Evolutionary conservation across 2,888 invertebrate species (phyloP), one percentile per base, ranked within the genome.

Genomic region (Synergus umbraculus): DNA sequence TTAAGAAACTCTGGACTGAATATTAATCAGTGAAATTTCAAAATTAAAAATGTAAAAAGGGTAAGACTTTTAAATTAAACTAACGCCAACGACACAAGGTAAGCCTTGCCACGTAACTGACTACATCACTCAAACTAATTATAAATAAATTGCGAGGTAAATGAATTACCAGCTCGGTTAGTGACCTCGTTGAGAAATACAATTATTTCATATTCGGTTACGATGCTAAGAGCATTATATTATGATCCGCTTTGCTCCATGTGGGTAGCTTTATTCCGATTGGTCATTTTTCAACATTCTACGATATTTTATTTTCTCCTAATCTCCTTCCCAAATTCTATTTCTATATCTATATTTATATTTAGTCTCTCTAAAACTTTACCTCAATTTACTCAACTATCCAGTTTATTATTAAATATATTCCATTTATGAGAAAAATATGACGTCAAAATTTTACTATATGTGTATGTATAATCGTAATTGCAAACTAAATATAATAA

Each of bases 141-240:
- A 73, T 37, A 54, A 73, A 73, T 73, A 73, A 73, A 54, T 69
- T 54, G 54, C n/a, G 37, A 54, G 54, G 2, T 73, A 54, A 73
- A 54, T 69, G n/a, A 54, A 73, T 73, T 73, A 54, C 10, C 37
- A 37, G n/a, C 46, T 49, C 54, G 49, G 73, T 73, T 73, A 54
- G 49, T 49, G 37, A 73, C 29, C 73, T 54, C n/a, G 10, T 18
- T 43, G 44, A 63, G 60, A 58, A 58, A 58, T 58, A 58, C 69
- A 29, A 73, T 73, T 73, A 73, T 73, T 73, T 73, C 49, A 73
- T 54, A 73, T 73, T 54, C 54, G n/a, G 54, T 54, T 54, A 69
- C 22, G 69, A 46, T 46, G 12, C 22, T 37, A 69, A 69, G 29
- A 73, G 73, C 54, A 73, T 73, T 73, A 69, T 69, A 54, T 49